A percentile compares a stretch with the other conserved stretches of the same genome.
phyloP scores from a whole-genome alignment of 2,888 invertebrate species.

The Cylloceria caligata region DNA sequence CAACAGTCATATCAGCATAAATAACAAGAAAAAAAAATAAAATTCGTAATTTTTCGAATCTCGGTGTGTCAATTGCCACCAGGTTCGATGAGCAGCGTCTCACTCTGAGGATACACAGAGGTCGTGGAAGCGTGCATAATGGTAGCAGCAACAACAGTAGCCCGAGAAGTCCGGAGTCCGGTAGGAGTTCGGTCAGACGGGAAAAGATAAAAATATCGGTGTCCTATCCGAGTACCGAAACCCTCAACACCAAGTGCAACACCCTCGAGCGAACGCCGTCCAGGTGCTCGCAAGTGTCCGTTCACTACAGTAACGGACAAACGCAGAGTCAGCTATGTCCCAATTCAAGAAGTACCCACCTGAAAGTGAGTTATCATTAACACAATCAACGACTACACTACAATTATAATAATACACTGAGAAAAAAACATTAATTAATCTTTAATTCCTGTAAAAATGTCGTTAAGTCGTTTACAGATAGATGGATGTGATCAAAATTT shows the following conservation, averaged over 20 bases:
- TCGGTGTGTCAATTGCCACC: conserved; percentile 83
- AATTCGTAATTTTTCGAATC: background rate
- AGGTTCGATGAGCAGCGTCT: conserved; percentile 96
- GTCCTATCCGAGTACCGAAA: conserved; percentile 92
- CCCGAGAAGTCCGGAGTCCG: conserved; percentile 78
- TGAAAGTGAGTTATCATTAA: conserved; percentile 76
- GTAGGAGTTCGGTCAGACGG: conserved; percentile 86
- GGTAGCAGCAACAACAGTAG: conserved; percentile 81
- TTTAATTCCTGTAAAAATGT: too few species aligned
- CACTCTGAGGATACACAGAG: conserved; percentile 95
- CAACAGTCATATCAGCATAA: background rate
- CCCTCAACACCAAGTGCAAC: conserved; percentile 82
- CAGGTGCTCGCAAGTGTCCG: conserved; percentile 80
- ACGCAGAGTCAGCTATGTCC: conserved; percentile 82
- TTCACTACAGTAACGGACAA: conserved; percentile 82
- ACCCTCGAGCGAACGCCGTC: conserved; percentile 82
- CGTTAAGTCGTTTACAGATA: too few species aligned
- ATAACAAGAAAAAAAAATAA: background rate
- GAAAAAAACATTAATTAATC: too few species aligned
- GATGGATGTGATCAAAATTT: background rate
- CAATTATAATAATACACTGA: background rate
- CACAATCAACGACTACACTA: background rate
- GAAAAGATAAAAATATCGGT: conserved; percentile 95
- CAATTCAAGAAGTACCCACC: conserved; percentile 78
- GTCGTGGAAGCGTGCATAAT: conserved; percentile 88